These are phyloP conservation scores for Trissolcus basalis DNA, from an alignment of 1,140 invertebrate species.

Conservation along the genomic window DNA sequence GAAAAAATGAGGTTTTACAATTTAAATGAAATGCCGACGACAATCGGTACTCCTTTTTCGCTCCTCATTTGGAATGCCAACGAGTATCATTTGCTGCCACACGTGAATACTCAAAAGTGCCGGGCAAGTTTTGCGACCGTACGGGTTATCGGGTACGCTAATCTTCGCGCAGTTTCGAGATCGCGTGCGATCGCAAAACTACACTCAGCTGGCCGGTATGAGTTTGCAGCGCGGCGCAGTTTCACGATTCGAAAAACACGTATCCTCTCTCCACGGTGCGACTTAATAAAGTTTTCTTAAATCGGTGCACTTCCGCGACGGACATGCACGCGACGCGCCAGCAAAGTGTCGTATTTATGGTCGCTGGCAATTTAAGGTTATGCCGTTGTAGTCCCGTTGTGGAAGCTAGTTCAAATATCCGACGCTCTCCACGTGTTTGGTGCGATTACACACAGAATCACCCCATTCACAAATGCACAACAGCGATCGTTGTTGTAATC, in stretches of 20 bases:
- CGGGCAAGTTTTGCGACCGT: constrained; percentile 30
- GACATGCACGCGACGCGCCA: constrained; percentile 27
- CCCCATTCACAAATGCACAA: too few relatives aligned
- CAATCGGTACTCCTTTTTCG: too few relatives aligned
- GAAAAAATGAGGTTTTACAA: too few relatives aligned
- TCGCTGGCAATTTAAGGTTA: constrained; percentile 18
- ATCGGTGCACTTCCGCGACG: constrained; percentile 46
- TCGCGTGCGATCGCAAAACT: constrained; percentile 41
- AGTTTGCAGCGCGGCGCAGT: constrained; percentile 27
- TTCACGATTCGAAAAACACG: constrained; percentile 33
- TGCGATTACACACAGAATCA: constrained; percentile 5
- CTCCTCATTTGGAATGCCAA: too few relatives aligned
- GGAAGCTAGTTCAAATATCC: constrained; percentile 19
- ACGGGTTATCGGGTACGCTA: constrained; percentile 42
- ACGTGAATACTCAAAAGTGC: constrained; percentile 10
- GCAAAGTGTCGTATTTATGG: constrained; percentile 25
- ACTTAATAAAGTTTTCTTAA: constrained; percentile 49
- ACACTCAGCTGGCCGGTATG: constrained; percentile 14
- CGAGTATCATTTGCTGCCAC: too few relatives aligned
- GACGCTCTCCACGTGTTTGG: constrained; percentile 15
- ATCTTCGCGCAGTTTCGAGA: constrained; percentile 35
- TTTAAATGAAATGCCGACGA: too few relatives aligned
- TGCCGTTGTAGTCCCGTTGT: constrained; percentile 12
- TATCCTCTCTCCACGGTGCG: constrained; percentile 17
- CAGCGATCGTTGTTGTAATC: too few relatives aligned